Base-by-base conservation (phyloP, 2,113 vertebrate genomes). In the Gasterosteus nipponicus region DNA sequence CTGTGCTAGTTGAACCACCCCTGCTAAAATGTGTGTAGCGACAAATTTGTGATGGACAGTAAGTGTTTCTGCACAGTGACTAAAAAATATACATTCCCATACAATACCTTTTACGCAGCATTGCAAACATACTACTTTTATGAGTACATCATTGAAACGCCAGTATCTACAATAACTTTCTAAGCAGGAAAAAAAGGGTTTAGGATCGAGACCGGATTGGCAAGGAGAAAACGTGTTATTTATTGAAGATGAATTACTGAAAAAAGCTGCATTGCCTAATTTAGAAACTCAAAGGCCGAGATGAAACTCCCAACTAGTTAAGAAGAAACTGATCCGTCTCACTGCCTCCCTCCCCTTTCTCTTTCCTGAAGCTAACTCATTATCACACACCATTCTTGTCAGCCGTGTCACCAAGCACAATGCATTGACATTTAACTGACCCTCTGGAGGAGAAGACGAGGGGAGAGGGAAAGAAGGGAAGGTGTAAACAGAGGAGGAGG, bases 361-460 rank as follows among this genome's bases (percentile, higher is more conserved):
- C 83, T 69, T 64, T 83, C 73, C 70, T 0, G 49, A 73, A 58
- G 64, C 84, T 73, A 85, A 87, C 76, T 89, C 87, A 87, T 84
- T 77, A 80, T 87, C 75, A 57, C 84, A 51, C 82, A 80, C 72
- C 73, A 60, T 86, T 82, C 85, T 85, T 84, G 70, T 85, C 73
- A 54, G 68, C 71, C 71, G 18, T 67, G 83, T 88, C 89, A 86
- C 59, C 42, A 7, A 69, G 46, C 65, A 91, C 89, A 92, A 89
- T 83, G 12, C 61, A 18, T 68, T 90, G 89, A 89, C 87, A 86
- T 83, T 87, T 86, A 75, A 46, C 67, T 88, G 86, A 88, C 87
- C 86, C 82, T 65, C 44, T 51, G 63, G 51, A 66, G 75, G 69
- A 77, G 77, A 35, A n/a, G 69, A 73, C 22, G 71, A 69, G 61